phyloP scores from a whole-genome alignment of 2,113 vertebrate species.

The Helogale parvula region DNA sequence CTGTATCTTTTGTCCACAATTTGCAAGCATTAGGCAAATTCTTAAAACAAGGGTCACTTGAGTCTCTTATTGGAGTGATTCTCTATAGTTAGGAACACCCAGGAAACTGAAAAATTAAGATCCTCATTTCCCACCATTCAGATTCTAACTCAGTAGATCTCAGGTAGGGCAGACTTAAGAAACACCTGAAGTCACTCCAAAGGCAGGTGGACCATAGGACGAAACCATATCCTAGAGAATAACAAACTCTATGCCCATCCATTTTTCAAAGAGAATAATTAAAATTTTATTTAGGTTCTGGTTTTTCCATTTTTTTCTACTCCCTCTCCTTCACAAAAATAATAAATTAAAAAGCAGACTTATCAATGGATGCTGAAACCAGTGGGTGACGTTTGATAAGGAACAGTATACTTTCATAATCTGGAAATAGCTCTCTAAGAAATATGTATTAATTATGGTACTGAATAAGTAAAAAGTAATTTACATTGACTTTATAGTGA shows the following conservation, averaged over 20 bases:
- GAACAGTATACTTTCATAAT: background rate
- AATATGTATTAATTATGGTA: background rate
- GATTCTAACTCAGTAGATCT: background rate
- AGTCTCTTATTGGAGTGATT: background rate
- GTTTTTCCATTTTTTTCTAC: background rate
- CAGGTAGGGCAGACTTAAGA: background rate
- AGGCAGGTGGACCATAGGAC: background rate
- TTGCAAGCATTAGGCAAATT: background rate
- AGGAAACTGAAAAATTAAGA: background rate
- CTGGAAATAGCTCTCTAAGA: background rate
- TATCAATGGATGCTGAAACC: background rate
- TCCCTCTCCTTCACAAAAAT: background rate
- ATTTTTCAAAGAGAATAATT: background rate
- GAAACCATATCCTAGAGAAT: background rate
- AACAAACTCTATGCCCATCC: background rate
- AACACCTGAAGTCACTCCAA: background rate
- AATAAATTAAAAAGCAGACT: background rate
- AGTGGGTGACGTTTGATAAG: background rate
- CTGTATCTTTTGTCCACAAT: background rate
- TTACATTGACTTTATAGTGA: background rate
- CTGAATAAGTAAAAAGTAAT: conserved; percentile 9
- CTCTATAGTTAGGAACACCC: background rate
- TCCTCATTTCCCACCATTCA: background rate
- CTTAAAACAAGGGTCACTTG: background rate
- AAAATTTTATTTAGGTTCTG: background rate